A percentile compares a stretch with the other conserved stretches of the same genome.
Conservation (phyloP, 1,140 invertebrate species). For the Neotoxoptera formosana region DNA sequence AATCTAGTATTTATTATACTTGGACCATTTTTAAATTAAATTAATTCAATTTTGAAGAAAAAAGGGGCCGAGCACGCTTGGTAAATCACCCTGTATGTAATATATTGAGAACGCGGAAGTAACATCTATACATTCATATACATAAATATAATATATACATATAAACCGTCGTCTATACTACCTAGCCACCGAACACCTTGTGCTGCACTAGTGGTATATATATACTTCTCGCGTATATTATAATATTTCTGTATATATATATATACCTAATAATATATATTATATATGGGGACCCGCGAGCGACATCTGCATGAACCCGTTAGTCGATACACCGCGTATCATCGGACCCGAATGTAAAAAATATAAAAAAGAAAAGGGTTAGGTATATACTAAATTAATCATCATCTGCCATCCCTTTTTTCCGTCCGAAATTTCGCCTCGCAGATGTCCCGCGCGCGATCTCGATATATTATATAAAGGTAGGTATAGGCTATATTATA, state of each 20-base stretch:
- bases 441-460: slow-evolving; percentile 47
- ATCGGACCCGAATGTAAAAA: slow-evolving; percentile 33
- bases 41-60: background rate
- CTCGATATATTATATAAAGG: background rate
- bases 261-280: background rate
- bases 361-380: slow-evolving; percentile 46
- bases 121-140: slow-evolving; percentile 1
- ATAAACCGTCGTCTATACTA: background rate
- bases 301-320: slow-evolving; percentile 56
- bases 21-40: too few species aligned
- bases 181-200: slow-evolving; percentile 46
- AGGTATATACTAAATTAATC: slow-evolving; percentile 52
- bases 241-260: background rate
- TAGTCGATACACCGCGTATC: slow-evolving; percentile 45
- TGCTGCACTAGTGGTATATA: background rate
- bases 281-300: background rate
- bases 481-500: background rate
- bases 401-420: slow-evolving; percentile 53
- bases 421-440: slow-evolving; percentile 40
- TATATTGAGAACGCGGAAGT: slow-evolving; percentile 42
- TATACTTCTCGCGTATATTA: background rate
- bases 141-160: background rate
- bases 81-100: background rate
- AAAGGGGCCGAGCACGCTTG: too few species aligned
- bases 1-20: too few species aligned